Conservation (phyloP, 2,797 vertebrate genomes). For the Poliocrania exsul region DNA sequence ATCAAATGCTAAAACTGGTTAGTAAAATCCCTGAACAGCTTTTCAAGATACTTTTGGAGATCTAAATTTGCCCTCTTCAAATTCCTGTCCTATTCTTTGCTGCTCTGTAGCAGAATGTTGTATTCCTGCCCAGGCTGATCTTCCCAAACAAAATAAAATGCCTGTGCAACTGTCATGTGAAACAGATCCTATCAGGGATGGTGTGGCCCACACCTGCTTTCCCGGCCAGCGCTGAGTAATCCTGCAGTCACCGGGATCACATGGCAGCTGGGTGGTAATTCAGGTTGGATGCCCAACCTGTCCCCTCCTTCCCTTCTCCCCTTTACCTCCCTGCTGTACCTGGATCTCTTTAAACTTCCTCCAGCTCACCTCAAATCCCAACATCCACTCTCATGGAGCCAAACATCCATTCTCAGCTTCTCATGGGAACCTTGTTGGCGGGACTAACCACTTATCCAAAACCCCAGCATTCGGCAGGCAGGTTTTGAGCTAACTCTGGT, state of each 20-base stretch:
- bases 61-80: not conserved
- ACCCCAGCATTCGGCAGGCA: not conserved
- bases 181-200: slow-evolving; percentile 52
- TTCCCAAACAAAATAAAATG: not conserved
- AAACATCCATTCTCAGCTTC: not conserved
- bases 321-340: slow-evolving; percentile 1
- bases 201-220: slow-evolving; percentile 56
- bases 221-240: slow-evolving; percentile 55
- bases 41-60: not conserved
- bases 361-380: slow-evolving; percentile 64
- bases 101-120: not conserved
- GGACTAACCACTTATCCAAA: slow-evolving; percentile 36
- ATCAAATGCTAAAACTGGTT: rapidly evolving
- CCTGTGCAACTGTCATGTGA: slow-evolving; percentile 52
- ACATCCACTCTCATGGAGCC: not conserved
- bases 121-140: not conserved
- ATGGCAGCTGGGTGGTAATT: slow-evolving; percentile 40
- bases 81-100: not conserved
- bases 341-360: slow-evolving; percentile 63
- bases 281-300: slow-evolving; percentile 48
- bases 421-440: slow-evolving; percentile 65
- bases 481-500: slow-evolving; percentile 22
- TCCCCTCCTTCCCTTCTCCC: slow-evolving; percentile 51
- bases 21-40: not conserved
- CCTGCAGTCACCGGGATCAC: slow-evolving; percentile 5